These are phyloP conservation scores for Barypeithes pellucidus DNA, from an alignment of 2,888 invertebrate genomes.

Conservation along the genomic window DNA sequence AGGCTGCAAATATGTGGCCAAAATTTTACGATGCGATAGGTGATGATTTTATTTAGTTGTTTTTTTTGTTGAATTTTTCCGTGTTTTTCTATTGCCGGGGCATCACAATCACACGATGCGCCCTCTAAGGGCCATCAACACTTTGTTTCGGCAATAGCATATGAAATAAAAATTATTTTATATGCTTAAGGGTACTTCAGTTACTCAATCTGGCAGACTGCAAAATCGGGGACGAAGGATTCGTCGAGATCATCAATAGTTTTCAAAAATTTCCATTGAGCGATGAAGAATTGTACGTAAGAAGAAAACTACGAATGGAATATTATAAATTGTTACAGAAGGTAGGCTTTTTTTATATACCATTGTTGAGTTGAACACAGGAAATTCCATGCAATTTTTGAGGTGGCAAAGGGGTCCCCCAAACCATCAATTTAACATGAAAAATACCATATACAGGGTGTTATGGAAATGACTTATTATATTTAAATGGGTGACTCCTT, in stretches of 20 bases:
- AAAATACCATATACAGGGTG: too few relatives aligned
- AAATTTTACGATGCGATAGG: conserved; percentile 64
- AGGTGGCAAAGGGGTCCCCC: too few relatives aligned
- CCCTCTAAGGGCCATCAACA: too few relatives aligned
- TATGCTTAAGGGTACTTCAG: conserved; percentile 57
- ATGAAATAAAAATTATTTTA: not conserved
- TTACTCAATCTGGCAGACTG: conserved; percentile 65
- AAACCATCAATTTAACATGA: too few relatives aligned
- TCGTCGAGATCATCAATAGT: conserved; percentile 55
- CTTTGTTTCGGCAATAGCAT: not conserved
- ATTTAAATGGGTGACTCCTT: too few relatives aligned
- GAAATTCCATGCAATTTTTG: too few relatives aligned
- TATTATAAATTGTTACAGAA: conserved; percentile 31
- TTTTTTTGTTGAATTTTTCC: too few relatives aligned
- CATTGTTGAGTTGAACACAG: too few relatives aligned
- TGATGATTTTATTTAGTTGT: too few relatives aligned
- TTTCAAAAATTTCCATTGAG: conserved; percentile 63
- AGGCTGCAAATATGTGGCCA: conserved; percentile 63
- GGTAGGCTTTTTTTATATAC: conserved; percentile 3
- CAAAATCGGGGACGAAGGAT: conserved; percentile 62
- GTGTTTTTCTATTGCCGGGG: too few relatives aligned
- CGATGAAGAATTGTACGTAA: conserved; percentile 64
- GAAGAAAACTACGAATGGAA: conserved; percentile 54
- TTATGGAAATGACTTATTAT: too few relatives aligned
- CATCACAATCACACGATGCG: too few relatives aligned